These are phyloP conservation scores for Drosophila multiciliata DNA, from an alignment of 2,888 invertebrate genomes.

Conservation along the genomic window DNA sequence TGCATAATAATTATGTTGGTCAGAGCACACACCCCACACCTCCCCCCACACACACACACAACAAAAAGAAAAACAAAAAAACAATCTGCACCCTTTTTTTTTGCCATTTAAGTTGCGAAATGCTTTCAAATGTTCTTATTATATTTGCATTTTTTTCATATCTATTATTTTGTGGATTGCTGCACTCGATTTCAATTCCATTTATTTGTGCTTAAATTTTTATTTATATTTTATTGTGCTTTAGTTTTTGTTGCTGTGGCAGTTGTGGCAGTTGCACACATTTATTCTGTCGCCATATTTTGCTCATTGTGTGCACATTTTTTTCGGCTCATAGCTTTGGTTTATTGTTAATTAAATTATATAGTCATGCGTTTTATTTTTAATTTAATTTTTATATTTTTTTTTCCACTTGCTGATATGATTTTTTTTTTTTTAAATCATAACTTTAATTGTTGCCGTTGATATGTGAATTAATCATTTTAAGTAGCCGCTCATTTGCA, in stretches of 20 bases:
- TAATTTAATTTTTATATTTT: slow-evolving; percentile 1
- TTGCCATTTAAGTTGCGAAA: background rate
- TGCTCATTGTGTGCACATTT: slow-evolving; percentile 23
- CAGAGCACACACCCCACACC: slow-evolving; percentile 20
- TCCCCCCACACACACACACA: too few species aligned
- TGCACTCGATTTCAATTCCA: slow-evolving; percentile 35
- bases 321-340: slow-evolving; percentile 7
- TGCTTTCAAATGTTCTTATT: slow-evolving; percentile 1
- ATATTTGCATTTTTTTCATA: slow-evolving; percentile 16
- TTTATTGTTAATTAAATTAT: slow-evolving; percentile 70
- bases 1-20: slow-evolving; percentile 66
- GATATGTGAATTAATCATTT: slow-evolving; percentile 31
- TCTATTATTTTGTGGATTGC: slow-evolving; percentile 22
- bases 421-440: slow-evolving; percentile 44
- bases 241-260: slow-evolving; percentile 29
- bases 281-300: slow-evolving; percentile 38
- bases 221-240: slow-evolving; percentile 47
- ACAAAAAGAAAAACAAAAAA: background rate
- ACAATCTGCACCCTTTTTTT: slow-evolving; percentile 5
- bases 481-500: slow-evolving; percentile 38
- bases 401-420: background rate
- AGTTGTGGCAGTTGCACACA: slow-evolving; percentile 16
- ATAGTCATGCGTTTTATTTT: slow-evolving; percentile 27
- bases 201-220: slow-evolving; percentile 45
- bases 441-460: slow-evolving; percentile 40